A percentile compares a stretch with the other conserved stretches of the same genome.
Conservation (phyloP, 2,113 vertebrate genomes). For the Grammomys surdaster region DNA sequence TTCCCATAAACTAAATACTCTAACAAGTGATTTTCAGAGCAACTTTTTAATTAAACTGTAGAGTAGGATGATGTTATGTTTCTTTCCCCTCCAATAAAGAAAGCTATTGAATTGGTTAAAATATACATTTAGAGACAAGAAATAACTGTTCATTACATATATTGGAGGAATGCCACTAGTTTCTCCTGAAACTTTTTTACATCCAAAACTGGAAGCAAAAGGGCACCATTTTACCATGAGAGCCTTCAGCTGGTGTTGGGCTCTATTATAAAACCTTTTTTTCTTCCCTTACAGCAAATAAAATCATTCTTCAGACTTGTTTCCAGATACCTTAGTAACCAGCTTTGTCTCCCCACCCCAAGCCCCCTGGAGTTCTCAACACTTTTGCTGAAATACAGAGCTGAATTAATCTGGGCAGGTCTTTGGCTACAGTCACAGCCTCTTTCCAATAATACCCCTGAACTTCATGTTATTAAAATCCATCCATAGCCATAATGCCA, state of each 20-base stretch:
- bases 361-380: neutral
- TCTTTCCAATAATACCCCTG: neutral
- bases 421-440: constrained; percentile 49
- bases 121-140: constrained; percentile 34
- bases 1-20: neutral
- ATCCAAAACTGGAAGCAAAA: constrained; percentile 48
- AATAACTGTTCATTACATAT: constrained; percentile 16
- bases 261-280: constrained; percentile 53
- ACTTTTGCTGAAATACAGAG: constrained; percentile 55
- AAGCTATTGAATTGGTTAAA: constrained; percentile 52
- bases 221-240: constrained; percentile 57
- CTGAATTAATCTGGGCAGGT: constrained; percentile 46
- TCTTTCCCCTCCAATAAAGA: constrained; percentile 35
- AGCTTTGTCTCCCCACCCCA: neutral
- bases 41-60: constrained; percentile 46
- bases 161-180: constrained; percentile 20
- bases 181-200: constrained; percentile 47
- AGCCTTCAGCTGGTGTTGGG: constrained; percentile 57
- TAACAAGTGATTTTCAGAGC: constrained; percentile 56
- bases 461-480: constrained; percentile 42
- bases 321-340: constrained; percentile 77
- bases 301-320: constrained; percentile 78
- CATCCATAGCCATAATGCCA: neutral
- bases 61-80: constrained; percentile 26
- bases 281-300: constrained; percentile 57